Conservation (phyloP, 2,113 vertebrate species). For the Sinocyclocheilus anophthalmus region DNA sequence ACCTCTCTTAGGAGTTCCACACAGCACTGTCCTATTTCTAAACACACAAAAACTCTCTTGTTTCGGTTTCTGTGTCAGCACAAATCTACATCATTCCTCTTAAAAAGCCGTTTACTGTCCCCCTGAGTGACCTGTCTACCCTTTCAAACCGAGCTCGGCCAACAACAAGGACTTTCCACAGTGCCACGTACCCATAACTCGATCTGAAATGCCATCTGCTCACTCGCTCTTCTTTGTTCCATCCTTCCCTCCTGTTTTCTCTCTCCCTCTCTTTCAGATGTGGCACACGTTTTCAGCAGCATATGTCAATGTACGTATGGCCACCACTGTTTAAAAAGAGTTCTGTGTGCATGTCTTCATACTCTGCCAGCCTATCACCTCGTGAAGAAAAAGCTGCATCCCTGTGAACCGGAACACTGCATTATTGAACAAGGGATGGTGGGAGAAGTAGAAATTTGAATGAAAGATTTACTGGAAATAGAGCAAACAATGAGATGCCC, state of each 20-base stretch:
- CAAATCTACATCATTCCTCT: conserved; percentile 63
- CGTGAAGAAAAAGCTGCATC: background rate
- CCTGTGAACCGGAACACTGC: background rate
- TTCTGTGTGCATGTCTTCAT: conserved; percentile 28
- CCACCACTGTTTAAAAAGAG: conserved; percentile 36
- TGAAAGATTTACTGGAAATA: conserved; percentile 18
- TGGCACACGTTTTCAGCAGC: conserved; percentile 31
- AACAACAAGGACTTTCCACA: conserved; percentile 24
- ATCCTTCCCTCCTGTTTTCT: conserved; percentile 5
- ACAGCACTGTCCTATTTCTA: conserved; percentile 69
- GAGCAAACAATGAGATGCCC: conserved; percentile 7
- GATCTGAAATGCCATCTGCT: conserved; percentile 51
- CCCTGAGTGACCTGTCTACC: conserved; percentile 36
- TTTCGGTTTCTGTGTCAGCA: conserved; percentile 64
- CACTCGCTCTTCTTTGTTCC: conserved; percentile 27
- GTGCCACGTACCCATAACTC: conserved; percentile 5
- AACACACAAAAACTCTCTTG: conserved; percentile 59
- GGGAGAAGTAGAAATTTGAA: conserved; percentile 25
- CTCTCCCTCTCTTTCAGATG: conserved; percentile 10
- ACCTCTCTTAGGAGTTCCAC: conserved; percentile 67
- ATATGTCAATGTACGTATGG: conserved; percentile 46
- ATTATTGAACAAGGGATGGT: conserved; percentile 42
- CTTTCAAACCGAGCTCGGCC: conserved; percentile 22
- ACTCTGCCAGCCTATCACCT: conserved; percentile 45
- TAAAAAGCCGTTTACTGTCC: conserved; percentile 63